phyloP scores from a whole-genome alignment of 2,113 vertebrate species.

The Melanerpes aurifrons region DNA sequence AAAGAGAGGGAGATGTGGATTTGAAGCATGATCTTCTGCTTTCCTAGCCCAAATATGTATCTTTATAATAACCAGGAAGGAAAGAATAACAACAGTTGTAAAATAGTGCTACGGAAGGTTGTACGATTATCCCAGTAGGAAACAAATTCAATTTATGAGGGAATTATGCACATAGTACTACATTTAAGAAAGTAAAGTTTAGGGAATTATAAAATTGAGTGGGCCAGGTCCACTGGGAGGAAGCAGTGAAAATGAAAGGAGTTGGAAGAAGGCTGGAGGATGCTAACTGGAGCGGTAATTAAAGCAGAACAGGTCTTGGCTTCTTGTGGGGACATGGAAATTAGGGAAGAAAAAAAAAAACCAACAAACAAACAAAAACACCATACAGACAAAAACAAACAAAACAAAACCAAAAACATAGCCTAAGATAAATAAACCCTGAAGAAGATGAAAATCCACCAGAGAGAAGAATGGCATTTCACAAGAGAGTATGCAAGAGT shows the following conservation, averaged over 20 bases:
- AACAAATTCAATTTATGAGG: slow-evolving; percentile 11
- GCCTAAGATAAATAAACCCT: background rate
- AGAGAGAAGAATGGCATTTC: background rate
- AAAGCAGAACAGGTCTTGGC: slow-evolving; percentile 6
- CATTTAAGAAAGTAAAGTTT: slow-evolving; percentile 54
- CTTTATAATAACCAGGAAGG: background rate
- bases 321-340: slow-evolving; percentile 36
- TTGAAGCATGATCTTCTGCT: background rate
- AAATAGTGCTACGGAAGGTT: background rate
- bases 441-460: background rate
- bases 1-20: background rate
- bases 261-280: slow-evolving; percentile 1
- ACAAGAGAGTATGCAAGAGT: background rate
- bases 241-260: slow-evolving; percentile 42
- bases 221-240: slow-evolving; percentile 33
- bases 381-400: too few relatives aligned
- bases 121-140: slow-evolving; percentile 7
- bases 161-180: background rate
- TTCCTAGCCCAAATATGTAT: background rate
- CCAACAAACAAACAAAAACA: too few relatives aligned
- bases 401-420: too few relatives aligned
- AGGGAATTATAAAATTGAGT: slow-evolving; percentile 33
- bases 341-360: background rate
- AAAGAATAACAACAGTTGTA: background rate
- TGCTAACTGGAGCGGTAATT: slow-evolving; percentile 30